phyloP scores from a whole-genome alignment of 2,113 vertebrate species.

The Regulus satrapa region DNA sequence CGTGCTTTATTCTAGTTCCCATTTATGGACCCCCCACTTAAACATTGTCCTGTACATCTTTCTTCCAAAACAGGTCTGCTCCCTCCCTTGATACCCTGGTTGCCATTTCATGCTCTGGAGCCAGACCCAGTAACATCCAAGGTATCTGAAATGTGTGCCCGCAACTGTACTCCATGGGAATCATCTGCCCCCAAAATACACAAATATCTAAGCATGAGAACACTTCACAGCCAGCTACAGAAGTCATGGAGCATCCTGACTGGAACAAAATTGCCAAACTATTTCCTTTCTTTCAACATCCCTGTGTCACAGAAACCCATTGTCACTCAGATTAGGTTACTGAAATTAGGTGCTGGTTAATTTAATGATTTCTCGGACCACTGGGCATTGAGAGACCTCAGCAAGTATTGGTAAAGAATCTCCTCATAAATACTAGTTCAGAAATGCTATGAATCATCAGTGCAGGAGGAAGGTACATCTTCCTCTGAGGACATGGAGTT shows the following conservation, averaged over 20 bases:
- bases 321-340: not conserved
- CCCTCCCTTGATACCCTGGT: not conserved
- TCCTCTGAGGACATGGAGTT: not conserved
- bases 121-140: not conserved
- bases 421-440: not conserved
- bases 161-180: not conserved
- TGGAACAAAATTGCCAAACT: constrained; percentile 9
- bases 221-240: not conserved
- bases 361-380: not conserved
- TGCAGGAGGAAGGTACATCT: not conserved
- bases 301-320: not conserved
- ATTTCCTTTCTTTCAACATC: not conserved
- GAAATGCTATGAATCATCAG: not conserved
- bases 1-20: not conserved
- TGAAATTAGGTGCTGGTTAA: not conserved
- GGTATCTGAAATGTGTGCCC: not conserved
- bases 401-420: not conserved
- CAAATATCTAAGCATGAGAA: not conserved
- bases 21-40: not conserved
- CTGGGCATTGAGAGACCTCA: not conserved
- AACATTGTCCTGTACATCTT: rapidly evolving
- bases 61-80: not conserved
- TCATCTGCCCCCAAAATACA: not conserved
- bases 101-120: not conserved
- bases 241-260: not conserved